These are phyloP conservation scores for Drosophila leonis DNA, from an alignment of 2,888 invertebrate species.

Conservation along the genomic window DNA sequence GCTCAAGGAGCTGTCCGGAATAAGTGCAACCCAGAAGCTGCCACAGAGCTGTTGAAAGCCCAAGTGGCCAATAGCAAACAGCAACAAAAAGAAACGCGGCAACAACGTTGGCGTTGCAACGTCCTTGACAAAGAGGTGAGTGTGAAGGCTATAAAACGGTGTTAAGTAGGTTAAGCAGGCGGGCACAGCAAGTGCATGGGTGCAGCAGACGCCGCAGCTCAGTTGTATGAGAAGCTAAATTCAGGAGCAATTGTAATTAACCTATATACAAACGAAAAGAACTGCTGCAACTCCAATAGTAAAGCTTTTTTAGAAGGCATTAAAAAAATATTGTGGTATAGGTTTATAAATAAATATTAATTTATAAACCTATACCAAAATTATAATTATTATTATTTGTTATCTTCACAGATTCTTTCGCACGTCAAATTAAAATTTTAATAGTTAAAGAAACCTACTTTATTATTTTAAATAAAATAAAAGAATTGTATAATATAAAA, in stretches of 20 bases:
- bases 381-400: too few species aligned
- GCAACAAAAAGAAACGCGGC: conserved; percentile 20
- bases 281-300: not conserved
- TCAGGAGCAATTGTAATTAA: not conserved
- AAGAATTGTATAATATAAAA: too few species aligned
- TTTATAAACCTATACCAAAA: too few species aligned
- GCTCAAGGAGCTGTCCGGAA: conserved; percentile 63
- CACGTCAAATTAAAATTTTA: too few species aligned
- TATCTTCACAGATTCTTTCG: too few species aligned
- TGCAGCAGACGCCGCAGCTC: not conserved
- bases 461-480: too few species aligned
- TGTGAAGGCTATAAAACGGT: conserved; percentile 60
- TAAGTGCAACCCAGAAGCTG: conserved; percentile 49
- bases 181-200: conserved; percentile 22
- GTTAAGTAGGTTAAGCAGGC: conserved; percentile 49
- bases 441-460: too few species aligned
- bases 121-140: conserved; percentile 76
- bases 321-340: not conserved
- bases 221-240: conserved; percentile 26
- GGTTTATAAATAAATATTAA: too few species aligned
- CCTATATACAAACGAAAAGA: not conserved
- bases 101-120: conserved; percentile 53
- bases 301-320: not conserved
- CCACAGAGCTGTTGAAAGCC: conserved; percentile 41
- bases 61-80: conserved; percentile 47